Evolutionary conservation across 2,113 vertebrate genomes (phyloP).

Genomic region (Apodemus sylvaticus): DNA sequence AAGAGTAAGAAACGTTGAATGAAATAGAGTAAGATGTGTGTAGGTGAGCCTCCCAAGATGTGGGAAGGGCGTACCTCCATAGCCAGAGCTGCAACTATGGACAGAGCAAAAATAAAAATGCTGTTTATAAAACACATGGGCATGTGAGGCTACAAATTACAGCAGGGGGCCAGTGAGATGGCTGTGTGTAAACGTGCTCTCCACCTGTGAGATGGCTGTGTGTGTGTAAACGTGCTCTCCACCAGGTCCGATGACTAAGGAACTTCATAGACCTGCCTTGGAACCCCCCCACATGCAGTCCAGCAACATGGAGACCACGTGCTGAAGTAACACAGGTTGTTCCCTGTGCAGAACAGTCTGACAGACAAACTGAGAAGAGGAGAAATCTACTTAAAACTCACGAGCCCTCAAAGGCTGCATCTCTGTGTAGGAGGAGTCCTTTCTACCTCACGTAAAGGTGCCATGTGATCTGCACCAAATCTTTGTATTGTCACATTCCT

Average conservation of each 20-base stretch:
- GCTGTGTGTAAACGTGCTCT: no score
- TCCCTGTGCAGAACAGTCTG: background rate
- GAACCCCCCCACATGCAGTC: background rate
- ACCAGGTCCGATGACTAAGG: background rate
- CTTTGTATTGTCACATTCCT: background rate
- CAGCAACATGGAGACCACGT: background rate
- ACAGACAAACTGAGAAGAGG: background rate
- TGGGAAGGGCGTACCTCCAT: background rate
- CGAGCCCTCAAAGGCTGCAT: background rate
- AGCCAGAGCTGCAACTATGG: background rate
- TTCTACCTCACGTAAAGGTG: background rate
- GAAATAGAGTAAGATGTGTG: background rate
- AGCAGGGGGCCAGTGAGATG: background rate
- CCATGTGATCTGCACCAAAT: background rate
- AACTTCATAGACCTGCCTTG: background rate
- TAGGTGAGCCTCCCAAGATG: background rate
- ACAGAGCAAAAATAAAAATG: background rate
- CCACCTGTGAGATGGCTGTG: no score
- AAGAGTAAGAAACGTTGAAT: background rate
- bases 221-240: no score
- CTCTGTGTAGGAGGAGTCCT: background rate
- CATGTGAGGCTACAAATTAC: slow-evolving; percentile 20
- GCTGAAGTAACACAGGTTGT: background rate
- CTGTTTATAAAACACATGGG: background rate
- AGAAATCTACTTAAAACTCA: background rate